These are phyloP conservation scores for Sebastes variabilis DNA, from an alignment of 2,797 vertebrate genomes.

Conservation along the genomic window DNA sequence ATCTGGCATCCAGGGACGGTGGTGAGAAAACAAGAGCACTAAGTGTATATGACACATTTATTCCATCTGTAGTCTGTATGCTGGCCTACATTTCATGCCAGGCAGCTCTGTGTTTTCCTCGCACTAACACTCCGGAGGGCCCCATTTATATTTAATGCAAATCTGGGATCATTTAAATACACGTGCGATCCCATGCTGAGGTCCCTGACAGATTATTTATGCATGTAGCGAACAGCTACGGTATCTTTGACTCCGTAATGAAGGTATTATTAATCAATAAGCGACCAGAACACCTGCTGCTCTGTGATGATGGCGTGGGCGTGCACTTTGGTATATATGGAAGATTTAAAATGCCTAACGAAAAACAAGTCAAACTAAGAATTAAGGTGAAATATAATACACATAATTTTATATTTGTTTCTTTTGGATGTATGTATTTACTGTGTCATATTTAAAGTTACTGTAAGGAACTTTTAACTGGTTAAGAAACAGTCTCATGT, in stretches of 20 bases:
- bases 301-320: not conserved
- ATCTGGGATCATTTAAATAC: slow-evolving; percentile 29
- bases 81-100: slow-evolving; percentile 46
- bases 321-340: not conserved
- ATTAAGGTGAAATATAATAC: not conserved
- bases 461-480: too few relatives aligned
- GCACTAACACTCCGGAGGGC: not conserved
- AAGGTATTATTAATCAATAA: not conserved
- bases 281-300: not conserved
- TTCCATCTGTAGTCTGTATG: slow-evolving; percentile 4
- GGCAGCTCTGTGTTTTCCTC: not conserved
- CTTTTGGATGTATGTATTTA: not conserved
- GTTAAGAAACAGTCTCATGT: too few relatives aligned
- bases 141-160: slow-evolving; percentile 46
- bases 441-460: not conserved
- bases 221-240: not conserved
- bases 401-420: not conserved
- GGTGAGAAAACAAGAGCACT: not conserved
- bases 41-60: slow-evolving; percentile 16
- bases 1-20: not conserved
- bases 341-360: not conserved
- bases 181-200: slow-evolving; percentile 1
- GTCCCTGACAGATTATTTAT: not conserved
- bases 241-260: not conserved
- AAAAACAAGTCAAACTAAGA: not conserved